Base-by-base conservation (phyloP, 2,888 invertebrate genomes). In the Lamellibrachia satsuma region DNA sequence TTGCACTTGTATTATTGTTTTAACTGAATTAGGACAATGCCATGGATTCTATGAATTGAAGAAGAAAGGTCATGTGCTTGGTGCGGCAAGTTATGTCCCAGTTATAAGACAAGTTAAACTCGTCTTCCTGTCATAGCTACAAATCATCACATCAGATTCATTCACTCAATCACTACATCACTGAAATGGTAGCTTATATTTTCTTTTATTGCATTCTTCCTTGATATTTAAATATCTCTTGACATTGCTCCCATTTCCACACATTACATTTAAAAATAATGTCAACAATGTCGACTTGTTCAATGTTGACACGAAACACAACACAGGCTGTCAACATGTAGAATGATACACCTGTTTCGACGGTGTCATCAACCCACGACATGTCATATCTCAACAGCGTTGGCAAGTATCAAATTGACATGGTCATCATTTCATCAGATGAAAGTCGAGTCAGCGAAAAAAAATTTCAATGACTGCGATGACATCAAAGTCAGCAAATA, bases 401-500 rank as follows among this genome's bases (percentile, higher is more conserved):
- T n/a, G n/a, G 22, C 75, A 11, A 22, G 75, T 75, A 4, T 11
- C 15, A 11, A 6, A 75, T 75, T 75, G 15, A 75, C 4, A 3
- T 3, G 1, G 22, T 75, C 22, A 75, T 22, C 75, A 75, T 75
- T 75, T 75, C 75, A 75, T n/a, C 75, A 15, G 75, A 75, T 75
- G 75, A 75, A 75, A 75, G 75, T 75, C 22, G 75, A 22, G 1
- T 75, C 75, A 75, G 75, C 22, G 2, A 22, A 75, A 3, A 75
- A 15, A 75, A 22, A 22, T 75, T 4, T n/a, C 6, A 75, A 22
- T 22, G 75, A 75, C n/a, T 75, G 75, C 1, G 91, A 91, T 6
- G 39, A 91, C 91, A 91, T 91, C 91, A 91, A 52, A 91, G 52
- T 52, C 27, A 91, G 11, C 39, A 39, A 75, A 22, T 75, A 52